Conservation (phyloP, 2,797 vertebrate genomes). For the Chromis chromis region DNA sequence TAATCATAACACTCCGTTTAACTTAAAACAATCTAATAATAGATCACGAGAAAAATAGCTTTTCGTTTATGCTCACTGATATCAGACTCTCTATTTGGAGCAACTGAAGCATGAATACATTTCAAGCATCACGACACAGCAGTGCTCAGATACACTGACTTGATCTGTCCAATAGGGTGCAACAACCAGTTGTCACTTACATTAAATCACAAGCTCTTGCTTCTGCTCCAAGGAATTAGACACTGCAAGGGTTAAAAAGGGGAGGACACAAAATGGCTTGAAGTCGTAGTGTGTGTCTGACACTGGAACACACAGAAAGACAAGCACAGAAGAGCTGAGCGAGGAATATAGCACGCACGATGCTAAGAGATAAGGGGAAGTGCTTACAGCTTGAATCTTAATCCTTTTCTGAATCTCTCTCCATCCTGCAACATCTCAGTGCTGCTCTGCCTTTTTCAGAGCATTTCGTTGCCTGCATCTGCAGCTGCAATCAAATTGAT, state of each 20-base stretch:
- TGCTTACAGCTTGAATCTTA: slow-evolving; percentile 1
- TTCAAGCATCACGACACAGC: slow-evolving; percentile 34
- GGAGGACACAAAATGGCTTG: slow-evolving; percentile 63
- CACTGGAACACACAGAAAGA: slow-evolving; percentile 23
- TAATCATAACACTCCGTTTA: not conserved
- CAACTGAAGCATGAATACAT: slow-evolving; percentile 24
- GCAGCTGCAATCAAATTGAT: slow-evolving; percentile 31
- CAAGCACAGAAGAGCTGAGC: slow-evolving; percentile 26
- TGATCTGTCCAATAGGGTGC: slow-evolving; percentile 25
- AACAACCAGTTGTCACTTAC: slow-evolving; percentile 50
- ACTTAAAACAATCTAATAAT: not conserved
- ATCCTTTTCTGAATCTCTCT: slow-evolving; percentile 20
- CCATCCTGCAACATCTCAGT: slow-evolving; percentile 26
- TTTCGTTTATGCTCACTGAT: not conserved
- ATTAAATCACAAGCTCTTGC: slow-evolving; percentile 48
- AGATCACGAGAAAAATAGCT: not conserved
- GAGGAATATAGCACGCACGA: slow-evolving; percentile 25
- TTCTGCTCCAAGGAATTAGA: slow-evolving; percentile 35
- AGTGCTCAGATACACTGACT: slow-evolving; percentile 11
- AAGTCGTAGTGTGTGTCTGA: slow-evolving; percentile 56
- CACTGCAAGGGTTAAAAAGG: slow-evolving; percentile 71
- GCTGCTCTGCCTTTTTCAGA: slow-evolving; percentile 6
- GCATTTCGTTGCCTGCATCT: slow-evolving; percentile 26
- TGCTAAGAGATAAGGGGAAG: slow-evolving; percentile 26
- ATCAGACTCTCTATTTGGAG: not conserved